Percentiles rank a stretch among this genome's conserved stretches.
phyloP scores from a whole-genome alignment of 2,888 invertebrate species.

The Mongoloraphidia duomilia region DNA sequence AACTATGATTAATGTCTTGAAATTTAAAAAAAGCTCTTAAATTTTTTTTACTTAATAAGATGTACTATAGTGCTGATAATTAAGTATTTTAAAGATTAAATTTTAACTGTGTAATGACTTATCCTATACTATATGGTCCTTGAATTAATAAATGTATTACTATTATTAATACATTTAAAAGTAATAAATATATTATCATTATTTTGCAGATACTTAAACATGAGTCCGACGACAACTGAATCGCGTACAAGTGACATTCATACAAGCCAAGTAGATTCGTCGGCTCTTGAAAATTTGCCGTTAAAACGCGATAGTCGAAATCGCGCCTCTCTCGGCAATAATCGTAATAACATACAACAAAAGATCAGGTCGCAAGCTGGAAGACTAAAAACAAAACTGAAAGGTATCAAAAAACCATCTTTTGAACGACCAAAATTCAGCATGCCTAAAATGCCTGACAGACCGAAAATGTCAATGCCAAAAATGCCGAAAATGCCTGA shows the following conservation, averaged over 20 bases:
- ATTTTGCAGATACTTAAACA: conserved; percentile 35
- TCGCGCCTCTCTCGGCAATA: conserved; percentile 6
- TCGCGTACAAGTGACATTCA: conserved; percentile 37
- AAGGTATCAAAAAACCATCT: conserved; percentile 42
- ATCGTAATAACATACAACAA: conserved; percentile 12
- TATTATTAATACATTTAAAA: too few species aligned
- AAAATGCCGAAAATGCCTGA: conserved; percentile 26
- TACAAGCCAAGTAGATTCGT: conserved; percentile 45
- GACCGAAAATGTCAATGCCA: conserved; percentile 36
- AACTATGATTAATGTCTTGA: too few species aligned
- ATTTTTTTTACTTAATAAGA: too few species aligned
- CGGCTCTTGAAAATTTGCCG: conserved; percentile 47
- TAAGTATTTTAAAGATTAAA: too few species aligned
- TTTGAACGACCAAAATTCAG: conserved; percentile 40
- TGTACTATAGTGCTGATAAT: too few species aligned
- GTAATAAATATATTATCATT: too few species aligned
- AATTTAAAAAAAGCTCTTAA: too few species aligned
- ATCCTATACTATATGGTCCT: too few species aligned
- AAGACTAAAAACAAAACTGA: conserved; percentile 52
- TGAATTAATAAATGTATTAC: too few species aligned
- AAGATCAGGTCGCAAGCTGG: conserved; percentile 56
- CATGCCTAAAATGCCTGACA: conserved; percentile 37
- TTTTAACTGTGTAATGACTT: too few species aligned
- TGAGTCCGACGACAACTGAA: conserved; percentile 39
- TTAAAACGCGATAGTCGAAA: conserved; percentile 36